Evolutionary conservation across 2,888 invertebrate genomes (phyloP), one percentile per base, ranked within the genome.

Genomic region (Penaeus monodon): DNA sequence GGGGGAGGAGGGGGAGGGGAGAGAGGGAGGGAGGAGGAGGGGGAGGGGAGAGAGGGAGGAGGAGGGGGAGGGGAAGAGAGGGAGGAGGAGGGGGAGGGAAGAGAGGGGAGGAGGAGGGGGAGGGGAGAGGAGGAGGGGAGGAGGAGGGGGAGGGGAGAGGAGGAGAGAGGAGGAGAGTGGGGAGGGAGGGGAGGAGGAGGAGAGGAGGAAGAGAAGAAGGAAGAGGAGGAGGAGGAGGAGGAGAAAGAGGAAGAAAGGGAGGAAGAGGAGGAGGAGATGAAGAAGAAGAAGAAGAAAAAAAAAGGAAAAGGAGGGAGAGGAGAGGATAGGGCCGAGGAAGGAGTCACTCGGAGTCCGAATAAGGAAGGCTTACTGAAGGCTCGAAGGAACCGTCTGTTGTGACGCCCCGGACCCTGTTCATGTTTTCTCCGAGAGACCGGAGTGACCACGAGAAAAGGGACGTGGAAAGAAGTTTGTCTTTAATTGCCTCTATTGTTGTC

Each of bases 151-250:
- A 14, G 29, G 29, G 14, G n/a, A 10, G 17, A 22, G 27, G 22
- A 24, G 29, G 14, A 14, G 57, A 2, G 0, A 3, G 10, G 0
- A 17, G 17, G 4, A 6, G 17, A 10, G 44, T 7, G 44, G 44
- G 10, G 44, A 12, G 3, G 4, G 57, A 2, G 0, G 17, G 10
- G 0, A 17, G 17, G 4, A 6, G 17, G 1, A 17, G 17, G 4
- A 2, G 57, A 20, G 17, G 57, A 20, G 2, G 57, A 20, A 57
- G 57, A 17, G 17, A 2, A 14, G 14, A 7, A 14, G 14, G 49
- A 1, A 7, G 49, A 1, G 14, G 49, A 1, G 14, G 49, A 14
- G 6, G 49, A 14, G 49, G 49, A 49, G 7, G 33, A 38, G 12
- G 49, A 49, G 7, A 12, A 49, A 22, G 68, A 68, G 10, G 29